Percentiles rank a stretch among this genome's conserved stretches.
These are phyloP conservation scores for Sturnira hondurensis DNA, from an alignment of 2,113 vertebrate genomes.

Conservation along the genomic window DNA sequence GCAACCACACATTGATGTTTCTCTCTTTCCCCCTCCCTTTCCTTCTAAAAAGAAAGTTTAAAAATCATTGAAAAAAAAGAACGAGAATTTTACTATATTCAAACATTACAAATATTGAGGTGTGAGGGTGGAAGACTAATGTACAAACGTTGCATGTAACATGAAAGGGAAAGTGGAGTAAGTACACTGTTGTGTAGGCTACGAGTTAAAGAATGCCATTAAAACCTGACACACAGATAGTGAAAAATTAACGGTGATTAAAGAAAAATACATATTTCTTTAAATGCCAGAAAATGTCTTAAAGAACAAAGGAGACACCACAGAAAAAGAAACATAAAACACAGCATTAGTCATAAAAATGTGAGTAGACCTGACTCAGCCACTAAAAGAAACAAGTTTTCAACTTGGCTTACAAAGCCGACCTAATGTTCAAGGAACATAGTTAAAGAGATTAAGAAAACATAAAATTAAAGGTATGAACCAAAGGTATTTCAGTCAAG, in stretches of 20 bases:
- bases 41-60: too few species aligned
- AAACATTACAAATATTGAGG: neutral
- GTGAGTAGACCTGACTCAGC: neutral
- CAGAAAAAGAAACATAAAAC: neutral
- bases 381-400: neutral
- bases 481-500: neutral
- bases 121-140: neutral
- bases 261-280: neutral
- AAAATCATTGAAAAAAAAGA: too few species aligned
- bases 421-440: neutral
- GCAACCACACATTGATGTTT: too few species aligned
- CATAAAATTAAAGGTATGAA: neutral
- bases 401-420: neutral
- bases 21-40: too few species aligned
- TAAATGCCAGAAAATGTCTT: neutral
- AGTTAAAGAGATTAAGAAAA: neutral
- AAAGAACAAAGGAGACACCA: neutral
- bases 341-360: neutral
- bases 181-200: neutral
- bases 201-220: neutral
- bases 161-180: neutral
- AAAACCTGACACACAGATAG: neutral
- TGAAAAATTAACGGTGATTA: neutral
- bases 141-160: neutral
- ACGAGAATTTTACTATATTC: neutral